A percentile compares a stretch with the other conserved stretches of the same genome.
Evolutionary conservation across 23 tunicate species (phyloP).

Genomic region (Trididemnum nubilum): DNA sequence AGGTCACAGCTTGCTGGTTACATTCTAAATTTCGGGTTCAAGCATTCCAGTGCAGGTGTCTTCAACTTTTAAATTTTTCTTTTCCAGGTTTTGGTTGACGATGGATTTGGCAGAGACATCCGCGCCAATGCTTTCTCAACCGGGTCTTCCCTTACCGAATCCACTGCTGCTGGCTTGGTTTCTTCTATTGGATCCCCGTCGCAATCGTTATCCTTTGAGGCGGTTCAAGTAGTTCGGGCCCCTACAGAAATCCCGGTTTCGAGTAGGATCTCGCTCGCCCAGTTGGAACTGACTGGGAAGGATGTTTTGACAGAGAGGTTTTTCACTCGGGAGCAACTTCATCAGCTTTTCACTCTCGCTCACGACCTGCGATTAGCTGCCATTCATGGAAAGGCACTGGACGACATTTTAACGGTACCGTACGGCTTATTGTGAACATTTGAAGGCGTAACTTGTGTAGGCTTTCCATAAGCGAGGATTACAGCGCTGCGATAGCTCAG

Average conservation of each 20-base stretch:
- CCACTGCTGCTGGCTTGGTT: conserved; percentile 52
- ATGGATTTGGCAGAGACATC: conserved; percentile 77
- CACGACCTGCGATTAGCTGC: conserved; percentile 57
- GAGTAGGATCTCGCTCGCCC: not conserved
- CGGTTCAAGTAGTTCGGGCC: conserved; percentile 20
- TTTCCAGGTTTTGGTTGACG: conserved; percentile 49
- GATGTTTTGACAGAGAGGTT: conserved; percentile 51
- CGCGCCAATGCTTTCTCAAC: not conserved
- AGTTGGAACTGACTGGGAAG: conserved; percentile 48
- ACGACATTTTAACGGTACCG: conserved; percentile 48
- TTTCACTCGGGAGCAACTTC: conserved; percentile 73
- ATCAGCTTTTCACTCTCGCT: conserved; percentile 78
- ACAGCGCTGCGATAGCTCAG: too few species aligned
- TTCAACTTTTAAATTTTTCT: too few species aligned
- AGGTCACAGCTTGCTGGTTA: too few species aligned
- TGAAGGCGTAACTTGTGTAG: too few species aligned
- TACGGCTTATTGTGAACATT: too few species aligned
- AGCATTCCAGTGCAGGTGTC: too few species aligned
- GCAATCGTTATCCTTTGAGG: not conserved
- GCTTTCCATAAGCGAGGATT: too few species aligned
- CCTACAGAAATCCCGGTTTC: not conserved
- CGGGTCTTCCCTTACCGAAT: too few species aligned
- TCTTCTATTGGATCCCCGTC: conserved; percentile 26
- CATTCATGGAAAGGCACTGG: conserved; percentile 43
- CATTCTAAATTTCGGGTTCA: too few species aligned